Evolutionary conservation across 2,113 vertebrate genomes (phyloP), one percentile per base, ranked within the genome.

Genomic region (Canis aureus): DNA sequence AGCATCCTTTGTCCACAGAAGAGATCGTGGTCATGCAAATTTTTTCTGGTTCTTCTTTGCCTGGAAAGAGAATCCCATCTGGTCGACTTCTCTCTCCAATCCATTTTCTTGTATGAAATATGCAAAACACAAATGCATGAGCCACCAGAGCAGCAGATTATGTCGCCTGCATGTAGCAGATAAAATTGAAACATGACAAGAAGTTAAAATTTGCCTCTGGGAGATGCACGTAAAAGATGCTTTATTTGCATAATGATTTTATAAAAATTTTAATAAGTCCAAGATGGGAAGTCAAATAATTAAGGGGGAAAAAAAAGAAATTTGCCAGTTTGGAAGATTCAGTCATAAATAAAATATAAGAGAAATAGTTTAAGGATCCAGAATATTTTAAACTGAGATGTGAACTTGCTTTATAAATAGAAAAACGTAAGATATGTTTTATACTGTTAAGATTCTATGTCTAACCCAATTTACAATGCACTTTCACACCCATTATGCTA

Each of bases 1-100:
- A 97, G 57, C 19, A 80, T 95, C 81, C 84, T 96, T 97, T 96
- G 94, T 96, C 94, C 88, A 19, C 23, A 83, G 82, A 93, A 55
- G 89, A 97, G 85, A 69, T 89, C 1, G 1, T 49, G 57, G 79
- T 90, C 96, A 97, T 98, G 97, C 93, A 98, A 91, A 95, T 96
- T 83, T 93, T 92, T 89, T 95, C 94, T 94, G 53, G 66, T 91
- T 96, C 90, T 95, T 88, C 92, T 98, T 92, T 97, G 93, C 83
- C 89, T 97, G 92, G 91, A 95, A 97, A 89, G 97, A 97, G 89
- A 97, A 93, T 96, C 53, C 64, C 82, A 93, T 95, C 96, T 94
- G 95, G 78, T 57, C 15, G 0, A 95, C 91, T 97, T 97, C 85
- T 95, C 93, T 91, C 88, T 97, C 88, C 91, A 71, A 95, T 94